A percentile compares a stretch with the other conserved stretches of the same genome.
Conservation (phyloP, 2,113 vertebrate genomes). For the Gadus macrocephalus region DNA sequence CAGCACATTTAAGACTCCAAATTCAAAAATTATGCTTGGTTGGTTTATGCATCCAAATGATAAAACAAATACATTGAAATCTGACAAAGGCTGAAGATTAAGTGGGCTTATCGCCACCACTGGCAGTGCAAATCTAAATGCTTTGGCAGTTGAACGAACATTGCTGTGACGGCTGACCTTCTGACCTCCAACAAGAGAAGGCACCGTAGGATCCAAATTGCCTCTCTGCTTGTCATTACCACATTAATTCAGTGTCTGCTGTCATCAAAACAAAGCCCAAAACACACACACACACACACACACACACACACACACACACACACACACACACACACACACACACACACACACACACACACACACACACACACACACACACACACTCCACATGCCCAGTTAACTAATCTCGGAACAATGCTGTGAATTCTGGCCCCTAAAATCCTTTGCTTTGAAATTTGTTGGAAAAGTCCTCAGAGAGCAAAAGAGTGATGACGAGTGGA, state of each 20-base stretch:
- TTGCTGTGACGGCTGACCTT: constrained; percentile 36
- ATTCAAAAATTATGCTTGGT: neutral
- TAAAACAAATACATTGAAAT: neutral
- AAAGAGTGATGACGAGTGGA: constrained; percentile 18
- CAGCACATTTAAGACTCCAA: too few relatives aligned
- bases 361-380: constrained; percentile 9
- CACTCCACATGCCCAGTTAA: constrained; percentile 40
- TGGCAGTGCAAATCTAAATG: constrained; percentile 1
- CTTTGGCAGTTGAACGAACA: constrained; percentile 24
- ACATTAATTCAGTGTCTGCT: constrained; percentile 50
- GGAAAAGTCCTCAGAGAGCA: constrained; percentile 34
- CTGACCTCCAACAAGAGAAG: constrained; percentile 28
- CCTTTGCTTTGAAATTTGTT: constrained; percentile 46
- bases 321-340: constrained; percentile 9
- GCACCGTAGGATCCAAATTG: constrained; percentile 46
- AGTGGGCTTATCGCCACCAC: neutral
- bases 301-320: constrained; percentile 5
- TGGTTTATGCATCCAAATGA: too few relatives aligned
- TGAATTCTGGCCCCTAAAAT: constrained; percentile 57
- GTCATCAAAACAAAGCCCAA: constrained; percentile 44
- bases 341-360: neutral
- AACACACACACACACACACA: constrained; percentile 2
- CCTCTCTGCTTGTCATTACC: constrained; percentile 56
- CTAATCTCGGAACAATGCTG: constrained; percentile 62
- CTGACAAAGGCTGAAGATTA: neutral